Percentiles rank a stretch among this genome's conserved stretches.
phyloP scores from a whole-genome alignment of 2,888 invertebrate species.

The Axea sp. region DNA sequence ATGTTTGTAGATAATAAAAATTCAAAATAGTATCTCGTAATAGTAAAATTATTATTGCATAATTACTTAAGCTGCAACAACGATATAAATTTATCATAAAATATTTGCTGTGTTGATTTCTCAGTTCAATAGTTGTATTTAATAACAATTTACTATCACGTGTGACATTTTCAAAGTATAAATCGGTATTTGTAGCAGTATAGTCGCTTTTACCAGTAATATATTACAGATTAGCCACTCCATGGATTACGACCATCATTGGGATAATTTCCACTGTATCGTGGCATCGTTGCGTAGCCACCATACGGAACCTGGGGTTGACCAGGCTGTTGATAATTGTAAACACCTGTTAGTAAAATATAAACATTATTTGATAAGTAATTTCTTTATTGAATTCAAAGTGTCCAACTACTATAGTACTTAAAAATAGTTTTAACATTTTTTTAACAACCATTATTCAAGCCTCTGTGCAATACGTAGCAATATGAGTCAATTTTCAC shows the following conservation, averaged over 20 bases:
- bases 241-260: conserved; percentile 69
- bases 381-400: too few species aligned
- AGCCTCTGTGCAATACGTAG: too few species aligned
- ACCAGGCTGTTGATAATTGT: conserved; percentile 69
- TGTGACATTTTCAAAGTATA: conserved; percentile 7
- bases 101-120: background rate
- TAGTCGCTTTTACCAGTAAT: conserved; percentile 6
- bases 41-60: too few species aligned
- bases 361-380: too few species aligned
- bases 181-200: conserved; percentile 9
- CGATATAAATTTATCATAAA: conserved; percentile 11
- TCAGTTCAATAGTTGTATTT: background rate
- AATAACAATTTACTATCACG: conserved; percentile 10
- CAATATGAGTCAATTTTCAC: too few species aligned
- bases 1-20: too few species aligned
- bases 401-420: too few species aligned
- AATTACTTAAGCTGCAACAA: conserved; percentile 4
- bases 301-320: conserved; percentile 69
- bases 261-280: conserved; percentile 69
- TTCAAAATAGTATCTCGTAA: too few species aligned
- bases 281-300: conserved; percentile 73
- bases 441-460: too few species aligned
- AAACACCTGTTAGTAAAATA: conserved; percentile 62
- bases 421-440: too few species aligned
- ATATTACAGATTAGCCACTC: conserved; percentile 43